phyloP scores from a whole-genome alignment of 2,113 vertebrate genomes.

The Carollia perspicillata region DNA sequence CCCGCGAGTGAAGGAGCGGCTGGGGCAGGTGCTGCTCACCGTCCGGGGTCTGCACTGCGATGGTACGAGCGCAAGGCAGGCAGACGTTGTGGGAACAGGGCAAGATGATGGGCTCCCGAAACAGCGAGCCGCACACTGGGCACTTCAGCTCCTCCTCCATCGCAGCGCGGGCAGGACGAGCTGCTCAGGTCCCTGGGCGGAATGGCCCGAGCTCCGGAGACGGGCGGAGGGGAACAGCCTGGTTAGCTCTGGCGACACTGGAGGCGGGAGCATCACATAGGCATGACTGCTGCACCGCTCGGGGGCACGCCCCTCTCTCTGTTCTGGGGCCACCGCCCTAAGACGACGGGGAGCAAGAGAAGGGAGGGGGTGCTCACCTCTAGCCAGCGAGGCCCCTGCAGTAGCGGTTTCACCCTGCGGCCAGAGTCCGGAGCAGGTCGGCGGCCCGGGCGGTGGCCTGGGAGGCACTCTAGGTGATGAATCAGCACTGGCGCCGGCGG shows the following conservation, averaged over 20 bases:
- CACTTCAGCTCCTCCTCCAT: conserved; percentile 99
- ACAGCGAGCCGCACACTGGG: conserved; percentile 95
- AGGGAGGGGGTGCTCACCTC: conserved; percentile 49
- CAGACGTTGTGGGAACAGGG: conserved; percentile 96
- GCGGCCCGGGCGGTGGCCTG: background rate
- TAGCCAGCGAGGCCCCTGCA: background rate
- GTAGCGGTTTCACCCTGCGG: background rate
- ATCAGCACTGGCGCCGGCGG: conserved; percentile 49
- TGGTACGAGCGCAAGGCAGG: conserved; percentile 94
- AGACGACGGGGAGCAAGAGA: background rate
- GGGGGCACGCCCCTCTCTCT: conserved; percentile 57
- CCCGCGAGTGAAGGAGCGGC: conserved; percentile 84
- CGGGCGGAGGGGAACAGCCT: background rate
- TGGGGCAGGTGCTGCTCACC: conserved; percentile 86
- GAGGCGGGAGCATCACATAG: background rate
- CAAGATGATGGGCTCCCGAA: conserved; percentile 91
- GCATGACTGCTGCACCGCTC: background rate
- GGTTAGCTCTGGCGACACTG: background rate
- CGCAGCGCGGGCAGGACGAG: conserved; percentile 40
- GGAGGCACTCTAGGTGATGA: conserved; percentile 15
- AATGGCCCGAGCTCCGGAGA: background rate
- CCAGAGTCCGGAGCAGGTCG: background rate
- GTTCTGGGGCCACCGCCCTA: conserved; percentile 49
- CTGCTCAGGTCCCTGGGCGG: background rate
- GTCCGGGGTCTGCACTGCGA: conserved; percentile 95